Base-by-base conservation (phyloP, 2,888 invertebrate genomes). In the Cataglyphis livida region DNA sequence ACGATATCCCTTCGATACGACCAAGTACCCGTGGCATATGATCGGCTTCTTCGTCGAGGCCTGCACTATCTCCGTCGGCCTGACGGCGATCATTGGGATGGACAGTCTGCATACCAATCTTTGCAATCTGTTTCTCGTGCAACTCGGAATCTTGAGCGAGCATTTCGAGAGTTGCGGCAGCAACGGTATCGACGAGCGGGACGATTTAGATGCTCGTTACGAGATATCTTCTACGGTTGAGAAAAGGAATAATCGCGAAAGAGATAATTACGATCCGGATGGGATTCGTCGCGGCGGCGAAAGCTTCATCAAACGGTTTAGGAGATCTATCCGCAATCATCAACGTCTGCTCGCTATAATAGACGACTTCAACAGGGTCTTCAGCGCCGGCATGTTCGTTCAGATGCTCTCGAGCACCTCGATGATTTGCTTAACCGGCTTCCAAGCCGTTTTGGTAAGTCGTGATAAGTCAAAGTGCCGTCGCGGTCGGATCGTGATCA, bases 381-480 rank as follows among this genome's bases (percentile, higher is more conserved):
- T 91, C 48, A 91, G 90, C 76, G 84, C 90, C 41, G 90, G 91
- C 57, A 89, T 92, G 89, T 81, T 93, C 82, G 88, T 90, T 25
- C 94, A 94, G 84, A 84, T 93, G 74, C 82, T 91, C n/a, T 90
- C 90, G 25, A 93, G 93, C 65, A 91, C 90, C 21, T 89, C 90
- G 78, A 92, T 93, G 75, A 93, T 94, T 86, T 94, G 94, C 82
- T 84, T 94, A 54, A 93, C 93, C 28, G 91, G 93, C 70, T 93
- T 93, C 79, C 93, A 93, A 85, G 91, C 91, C 32, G 85, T 90
- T 38, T 84, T 91, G 89, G 89, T 90, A 82, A 90, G 89, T 79
- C 25, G 68, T 35, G 61, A 84, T 59, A 65, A 66, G 57, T 81
- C 61, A 44, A 62, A 64, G 32, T 32, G 25, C 61, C 15, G 35